phyloP scores from a whole-genome alignment of 2,797 vertebrate species.

The Margarornis squamiger region DNA sequence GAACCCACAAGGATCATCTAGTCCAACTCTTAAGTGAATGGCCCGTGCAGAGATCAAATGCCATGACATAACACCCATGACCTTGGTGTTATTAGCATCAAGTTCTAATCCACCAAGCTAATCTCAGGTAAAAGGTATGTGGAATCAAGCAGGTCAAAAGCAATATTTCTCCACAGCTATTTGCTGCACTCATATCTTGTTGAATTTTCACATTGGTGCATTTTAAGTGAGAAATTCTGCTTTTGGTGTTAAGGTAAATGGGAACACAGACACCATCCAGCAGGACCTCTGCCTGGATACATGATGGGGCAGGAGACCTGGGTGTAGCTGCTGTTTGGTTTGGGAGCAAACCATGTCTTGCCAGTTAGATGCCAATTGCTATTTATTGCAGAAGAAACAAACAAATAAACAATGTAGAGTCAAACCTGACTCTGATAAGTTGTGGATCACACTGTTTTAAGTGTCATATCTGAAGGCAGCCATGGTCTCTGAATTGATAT shows the following conservation, averaged over 20 bases:
- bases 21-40: background rate
- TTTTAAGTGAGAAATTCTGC: background rate
- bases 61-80: too few species aligned
- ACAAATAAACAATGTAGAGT: background rate
- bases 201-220: background rate
- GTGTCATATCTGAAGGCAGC: background rate
- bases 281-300: background rate
- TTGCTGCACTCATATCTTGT: background rate
- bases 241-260: background rate
- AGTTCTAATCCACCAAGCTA: background rate
- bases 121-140: background rate
- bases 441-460: background rate
- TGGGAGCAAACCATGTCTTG: background rate
- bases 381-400: background rate
- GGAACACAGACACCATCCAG: background rate
- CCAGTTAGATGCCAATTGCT: background rate
- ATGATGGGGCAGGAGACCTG: background rate
- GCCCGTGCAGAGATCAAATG: background rate
- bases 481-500: accelerated
- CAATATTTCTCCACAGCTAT: background rate
- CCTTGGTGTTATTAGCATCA: background rate
- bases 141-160: background rate
- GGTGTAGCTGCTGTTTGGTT: background rate
- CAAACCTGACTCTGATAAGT: background rate
- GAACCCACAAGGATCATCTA: background rate